Base-by-base conservation (phyloP, 2,888 invertebrate genomes). In the Apamea sordens region DNA sequence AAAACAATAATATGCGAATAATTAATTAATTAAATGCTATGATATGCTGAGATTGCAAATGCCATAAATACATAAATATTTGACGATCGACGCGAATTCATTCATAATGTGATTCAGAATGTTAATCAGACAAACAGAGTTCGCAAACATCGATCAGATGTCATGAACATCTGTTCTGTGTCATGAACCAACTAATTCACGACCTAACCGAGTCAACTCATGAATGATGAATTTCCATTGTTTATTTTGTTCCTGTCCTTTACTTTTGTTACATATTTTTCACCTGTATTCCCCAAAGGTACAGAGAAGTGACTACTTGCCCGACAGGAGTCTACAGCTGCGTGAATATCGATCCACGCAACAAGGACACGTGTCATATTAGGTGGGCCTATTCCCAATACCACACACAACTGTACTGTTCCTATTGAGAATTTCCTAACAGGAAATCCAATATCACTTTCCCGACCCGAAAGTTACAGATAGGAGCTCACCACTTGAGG, bases 81-180 rank as follows among this genome's bases (percentile, higher is more conserved):
- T 36, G 21, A 53, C 32, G 13, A 64, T 41, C 24, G 13, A 44
- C 41, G 41, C 5, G 18, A 56, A 76, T 50, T 63, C 53, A 67
- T 59, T n/a, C 28, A n/a, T 47, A 5, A 47, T 36, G n/a, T 32
- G 79, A 79, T 79, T 79, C 75, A 56, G 56, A 69, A 80, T 75
- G 13, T 69, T 59, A 81, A 64, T 70, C 18, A 59, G 50, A 44
- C 53, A 64, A 68, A 47, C 47, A 65, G 21, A 47, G 28, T 65
- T n/a, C 32, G 56, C 44, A n/a, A 65, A 32, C 73, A 32, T 56
- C 36, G 28, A 15, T 64, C 63, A 65, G 76, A 63, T 44, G 50
- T 63, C 77, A 8, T 32, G 53, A 44, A 67, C 18, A n/a, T n/a
- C n/a, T n/a, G n/a, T n/a, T n/a, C n/a, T n/a, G n/a, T 44, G 50